Evolutionary conservation across 2,113 vertebrate genomes (phyloP).

Genomic region (Elephas maximus): DNA sequence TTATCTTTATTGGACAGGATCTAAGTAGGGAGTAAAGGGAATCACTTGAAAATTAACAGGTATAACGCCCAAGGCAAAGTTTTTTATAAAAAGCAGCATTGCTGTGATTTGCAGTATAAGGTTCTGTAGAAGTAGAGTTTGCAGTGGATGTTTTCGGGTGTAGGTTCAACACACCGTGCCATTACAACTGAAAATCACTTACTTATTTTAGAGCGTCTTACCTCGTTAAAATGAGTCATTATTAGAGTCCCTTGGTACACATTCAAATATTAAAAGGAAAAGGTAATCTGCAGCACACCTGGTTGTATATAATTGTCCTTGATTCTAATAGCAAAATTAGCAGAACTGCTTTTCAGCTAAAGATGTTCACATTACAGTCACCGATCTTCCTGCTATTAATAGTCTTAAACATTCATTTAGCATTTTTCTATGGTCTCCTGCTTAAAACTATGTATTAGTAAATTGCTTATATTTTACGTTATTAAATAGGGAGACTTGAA

Average conservation of each 20-base stretch:
- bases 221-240: slow-evolving; percentile 69
- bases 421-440: background rate
- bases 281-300: slow-evolving; percentile 70
- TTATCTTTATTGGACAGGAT: slow-evolving; percentile 42
- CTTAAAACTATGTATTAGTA: slow-evolving; percentile 54
- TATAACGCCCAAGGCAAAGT: background rate
- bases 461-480: slow-evolving; percentile 41
- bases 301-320: slow-evolving; percentile 76
- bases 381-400: slow-evolving; percentile 67
- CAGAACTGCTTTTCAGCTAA: slow-evolving; percentile 70
- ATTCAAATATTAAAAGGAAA: slow-evolving; percentile 72
- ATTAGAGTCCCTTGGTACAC: slow-evolving; percentile 55
- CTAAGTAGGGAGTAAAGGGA: background rate
- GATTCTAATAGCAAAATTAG: slow-evolving; percentile 74
- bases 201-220: slow-evolving; percentile 73
- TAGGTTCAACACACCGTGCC: background rate
- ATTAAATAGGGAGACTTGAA: background rate
- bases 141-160: slow-evolving; percentile 10
- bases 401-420: slow-evolving; percentile 16
- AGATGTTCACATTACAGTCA: slow-evolving; percentile 56
- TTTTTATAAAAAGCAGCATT: slow-evolving; percentile 5
- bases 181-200: slow-evolving; percentile 69
- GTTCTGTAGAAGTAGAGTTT: slow-evolving; percentile 49
- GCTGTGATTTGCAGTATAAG: slow-evolving; percentile 37
- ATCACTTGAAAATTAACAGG: slow-evolving; percentile 50